Evolutionary conservation across 2,888 invertebrate genomes (phyloP).

Genomic region (Nephrotoma appendiculata): DNA sequence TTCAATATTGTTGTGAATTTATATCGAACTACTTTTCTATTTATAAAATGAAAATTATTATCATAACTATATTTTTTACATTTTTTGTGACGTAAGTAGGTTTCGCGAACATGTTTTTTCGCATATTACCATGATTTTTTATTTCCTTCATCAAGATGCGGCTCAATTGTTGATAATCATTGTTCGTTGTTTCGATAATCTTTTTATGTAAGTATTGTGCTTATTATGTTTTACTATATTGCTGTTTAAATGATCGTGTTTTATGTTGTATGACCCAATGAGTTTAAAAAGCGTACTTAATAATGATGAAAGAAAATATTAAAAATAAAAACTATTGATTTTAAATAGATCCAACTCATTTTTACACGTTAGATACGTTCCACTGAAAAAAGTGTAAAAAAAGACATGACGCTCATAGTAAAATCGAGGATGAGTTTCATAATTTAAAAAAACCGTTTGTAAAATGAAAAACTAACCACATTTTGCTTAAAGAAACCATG

Average conservation of each 20-base stretch:
- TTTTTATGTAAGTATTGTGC: neutral
- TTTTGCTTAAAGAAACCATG: too few relatives aligned
- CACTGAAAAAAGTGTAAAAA: too few relatives aligned
- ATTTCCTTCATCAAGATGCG: neutral
- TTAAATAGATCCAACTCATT: too few relatives aligned
- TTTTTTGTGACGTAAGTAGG: slow-evolving; percentile 3
- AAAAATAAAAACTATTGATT: neutral
- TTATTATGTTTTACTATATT: neutral
- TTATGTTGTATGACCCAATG: neutral
- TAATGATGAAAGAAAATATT: neutral
- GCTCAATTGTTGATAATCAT: neutral
- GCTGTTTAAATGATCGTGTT: neutral
- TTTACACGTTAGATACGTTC: too few relatives aligned
- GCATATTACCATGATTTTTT: neutral
- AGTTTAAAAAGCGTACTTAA: neutral
- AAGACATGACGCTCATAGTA: too few relatives aligned
- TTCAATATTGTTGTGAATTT: neutral
- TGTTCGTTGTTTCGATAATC: neutral
- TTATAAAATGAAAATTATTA: neutral
- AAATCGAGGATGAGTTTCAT: too few relatives aligned
- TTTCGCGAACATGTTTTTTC: slow-evolving; percentile 3
- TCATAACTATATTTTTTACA: neutral
- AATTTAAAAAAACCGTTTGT: too few relatives aligned
- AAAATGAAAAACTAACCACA: too few relatives aligned
- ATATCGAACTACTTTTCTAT: neutral